Percentiles rank a stretch among this genome's conserved stretches.
Evolutionary conservation across 1,140 invertebrate species (phyloP).

Genomic region (Rhagoletis zephyria): DNA sequence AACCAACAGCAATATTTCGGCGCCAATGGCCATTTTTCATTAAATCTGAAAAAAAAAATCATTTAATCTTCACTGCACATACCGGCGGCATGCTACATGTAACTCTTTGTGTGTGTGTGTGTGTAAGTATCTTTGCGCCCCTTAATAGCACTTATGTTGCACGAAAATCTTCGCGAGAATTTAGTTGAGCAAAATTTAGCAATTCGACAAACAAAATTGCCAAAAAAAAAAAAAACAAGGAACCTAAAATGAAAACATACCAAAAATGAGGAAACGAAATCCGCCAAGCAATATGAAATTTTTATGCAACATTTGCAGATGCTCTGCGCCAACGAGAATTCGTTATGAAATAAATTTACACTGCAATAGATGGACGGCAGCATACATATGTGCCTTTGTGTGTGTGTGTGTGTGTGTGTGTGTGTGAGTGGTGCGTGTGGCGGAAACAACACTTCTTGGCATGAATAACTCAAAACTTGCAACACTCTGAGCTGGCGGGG

Average conservation of each 20-base stretch:
- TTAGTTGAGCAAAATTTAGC: conserved; percentile 15
- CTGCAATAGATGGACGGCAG: neutral
- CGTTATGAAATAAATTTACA: conserved; percentile 31
- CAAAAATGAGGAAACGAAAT: neutral
- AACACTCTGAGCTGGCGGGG: neutral
- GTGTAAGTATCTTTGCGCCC: conserved; percentile 18
- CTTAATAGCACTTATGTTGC: conserved; percentile 56
- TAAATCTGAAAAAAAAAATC: neutral
- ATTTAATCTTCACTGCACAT: conserved; percentile 28
- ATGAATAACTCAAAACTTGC: conserved; percentile 53
- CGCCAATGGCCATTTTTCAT: conserved; percentile 52
- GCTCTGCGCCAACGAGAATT: conserved; percentile 19
- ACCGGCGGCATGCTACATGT: conserved; percentile 2
- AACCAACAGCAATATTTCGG: neutral
- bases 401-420: neutral
- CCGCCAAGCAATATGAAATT: conserved; percentile 47
- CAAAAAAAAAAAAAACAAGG: neutral
- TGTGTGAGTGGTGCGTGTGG: neutral
- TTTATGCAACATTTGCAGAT: conserved; percentile 55
- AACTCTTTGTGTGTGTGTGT: neutral
- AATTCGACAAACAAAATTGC: conserved; percentile 40
- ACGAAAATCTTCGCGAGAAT: neutral
- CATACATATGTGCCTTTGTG: neutral
- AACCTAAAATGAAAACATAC: neutral
- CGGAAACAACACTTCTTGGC: conserved; percentile 33